Base-by-base conservation (phyloP, 2,113 vertebrate genomes). In the Neolamprologus longior region DNA sequence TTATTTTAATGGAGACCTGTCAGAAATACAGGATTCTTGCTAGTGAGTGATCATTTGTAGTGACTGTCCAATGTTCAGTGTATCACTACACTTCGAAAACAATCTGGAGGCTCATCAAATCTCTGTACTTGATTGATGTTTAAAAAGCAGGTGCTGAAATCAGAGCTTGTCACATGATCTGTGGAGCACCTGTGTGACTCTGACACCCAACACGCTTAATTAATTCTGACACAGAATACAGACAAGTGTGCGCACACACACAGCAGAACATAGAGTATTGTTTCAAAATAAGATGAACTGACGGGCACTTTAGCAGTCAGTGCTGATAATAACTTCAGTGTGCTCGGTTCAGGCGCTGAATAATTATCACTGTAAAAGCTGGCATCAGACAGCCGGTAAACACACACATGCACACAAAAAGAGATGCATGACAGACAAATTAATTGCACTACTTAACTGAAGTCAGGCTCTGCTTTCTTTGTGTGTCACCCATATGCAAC, bases 181-280 rank as follows among this genome's bases (percentile, higher is more conserved):
- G 58, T 24, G 33, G 52, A 76, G 37, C 81, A 57, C 81, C 81
- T 61, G 71, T 68, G 88, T 81, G 82, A 90, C 66, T 73, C 85
- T 82, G 93, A 92, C 92, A 94, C 90, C 83, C 37, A 40, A 92
- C 88, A 90, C 91, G 61, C 89, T 94, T 96, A 95, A 95, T 95
- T 96, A 95, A 95, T 93, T 86, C 87, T 55, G 92, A 92, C 93
- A 94, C 80, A 66, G 35, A 93, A 91, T 92, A 83, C 94, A 92
- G 86, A 89, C 47, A 26, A 83, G 76, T 13, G 7, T 57, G 54
- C 78, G 42, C 35, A 7, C n/a, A 7, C 42, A 47, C 42, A 47
- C 53, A 73, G 68, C 40, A 45, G 42, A 88, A 63, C 53, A 28
- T 3, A n/a, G 42, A 31, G 26, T 12, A 55, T 79, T 15, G 47